These are phyloP conservation scores for Eristalinus aeneus DNA, from an alignment of 2,888 invertebrate genomes.

Conservation along the genomic window DNA sequence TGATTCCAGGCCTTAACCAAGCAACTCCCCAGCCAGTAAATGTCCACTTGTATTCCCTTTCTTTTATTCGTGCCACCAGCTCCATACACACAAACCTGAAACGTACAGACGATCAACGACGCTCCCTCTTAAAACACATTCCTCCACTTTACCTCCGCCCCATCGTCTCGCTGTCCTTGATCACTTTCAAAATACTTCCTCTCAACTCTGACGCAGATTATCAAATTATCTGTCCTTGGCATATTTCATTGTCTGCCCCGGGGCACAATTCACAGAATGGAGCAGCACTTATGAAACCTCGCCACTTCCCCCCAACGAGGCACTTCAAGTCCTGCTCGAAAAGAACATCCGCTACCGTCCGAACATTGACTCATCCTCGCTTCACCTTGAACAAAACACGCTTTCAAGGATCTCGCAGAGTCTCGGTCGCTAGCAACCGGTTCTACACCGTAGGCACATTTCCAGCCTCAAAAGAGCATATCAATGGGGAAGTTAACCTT, in stretches of 20 bases:
- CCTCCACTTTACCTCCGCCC: background rate
- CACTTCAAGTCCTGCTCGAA: background rate
- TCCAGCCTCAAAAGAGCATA: background rate
- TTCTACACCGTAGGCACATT: background rate
- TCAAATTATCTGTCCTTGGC: background rate
- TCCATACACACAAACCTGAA: too few species aligned
- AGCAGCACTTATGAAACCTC: too few species aligned
- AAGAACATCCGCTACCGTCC: background rate
- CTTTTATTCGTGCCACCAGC: too few species aligned
- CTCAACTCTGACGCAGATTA: background rate
- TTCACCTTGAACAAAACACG: background rate
- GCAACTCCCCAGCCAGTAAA: too few species aligned
- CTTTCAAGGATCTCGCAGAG: background rate
- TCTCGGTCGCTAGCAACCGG: background rate
- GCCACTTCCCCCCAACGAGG: background rate
- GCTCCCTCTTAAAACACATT: background rate
- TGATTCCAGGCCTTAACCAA: too few species aligned
- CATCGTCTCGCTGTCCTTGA: background rate
- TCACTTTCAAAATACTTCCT: background rate
- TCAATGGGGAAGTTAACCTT: background rate
- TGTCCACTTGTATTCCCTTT: too few species aligned
- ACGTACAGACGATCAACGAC: too few species aligned
- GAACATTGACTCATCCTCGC: background rate
- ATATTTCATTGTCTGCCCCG: background rate
- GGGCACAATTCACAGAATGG: background rate